Conservation (phyloP, 2,113 vertebrate species). For the Chroicocephalus ridibundus region DNA sequence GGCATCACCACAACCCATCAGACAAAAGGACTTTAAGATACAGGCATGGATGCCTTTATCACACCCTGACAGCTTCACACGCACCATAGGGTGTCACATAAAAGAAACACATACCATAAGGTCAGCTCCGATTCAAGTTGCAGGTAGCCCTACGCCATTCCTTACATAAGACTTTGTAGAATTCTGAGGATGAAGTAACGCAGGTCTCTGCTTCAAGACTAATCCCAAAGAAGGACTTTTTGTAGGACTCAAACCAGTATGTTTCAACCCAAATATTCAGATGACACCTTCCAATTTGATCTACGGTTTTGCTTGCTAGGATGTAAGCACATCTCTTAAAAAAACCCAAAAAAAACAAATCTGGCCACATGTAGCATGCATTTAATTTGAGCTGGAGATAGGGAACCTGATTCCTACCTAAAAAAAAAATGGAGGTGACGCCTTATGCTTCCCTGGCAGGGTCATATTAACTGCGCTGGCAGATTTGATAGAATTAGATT, state of each 20-base stretch:
- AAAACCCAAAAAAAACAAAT: neutral
- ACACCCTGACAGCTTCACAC: neutral
- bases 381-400: neutral
- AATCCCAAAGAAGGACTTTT: neutral
- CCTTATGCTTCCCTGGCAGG: neutral
- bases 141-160: neutral
- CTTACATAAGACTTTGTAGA: neutral
- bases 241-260: neutral
- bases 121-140: neutral
- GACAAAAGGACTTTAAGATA: neutral
- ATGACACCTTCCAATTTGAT: neutral
- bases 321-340: neutral
- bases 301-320: neutral
- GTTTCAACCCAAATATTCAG: neutral
- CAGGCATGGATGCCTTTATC: neutral
- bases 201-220: neutral
- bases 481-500: constrained; percentile 46
- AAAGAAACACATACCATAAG: neutral
- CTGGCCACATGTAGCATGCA: fast-evolving
- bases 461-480: constrained; percentile 43
- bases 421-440: neutral
- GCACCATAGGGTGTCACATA: neutral
- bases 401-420: neutral
- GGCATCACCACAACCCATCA: neutral
- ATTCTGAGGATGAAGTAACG: neutral